A percentile compares a stretch with the other conserved stretches of the same genome.
phyloP scores from a whole-genome alignment of 2,797 vertebrate genomes.

The Alca torda region DNA sequence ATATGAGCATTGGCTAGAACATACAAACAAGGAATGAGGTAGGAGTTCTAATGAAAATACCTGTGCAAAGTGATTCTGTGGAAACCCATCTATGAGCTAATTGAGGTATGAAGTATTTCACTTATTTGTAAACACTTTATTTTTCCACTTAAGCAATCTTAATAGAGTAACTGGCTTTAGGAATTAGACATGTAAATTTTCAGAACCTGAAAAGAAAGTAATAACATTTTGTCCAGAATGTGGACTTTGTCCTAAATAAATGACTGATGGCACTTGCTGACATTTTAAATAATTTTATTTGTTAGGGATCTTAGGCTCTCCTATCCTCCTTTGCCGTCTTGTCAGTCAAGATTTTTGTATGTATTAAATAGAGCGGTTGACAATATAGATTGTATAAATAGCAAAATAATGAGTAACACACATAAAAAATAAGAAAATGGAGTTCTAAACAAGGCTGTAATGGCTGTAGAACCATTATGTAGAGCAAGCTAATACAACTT shows the following conservation, averaged over 20 bases:
- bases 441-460: neutral
- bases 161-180: neutral
- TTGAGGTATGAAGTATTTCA: neutral
- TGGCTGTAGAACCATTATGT: neutral
- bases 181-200: neutral
- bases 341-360: neutral
- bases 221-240: neutral
- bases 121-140: conserved; percentile 2
- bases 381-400: neutral
- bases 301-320: neutral
- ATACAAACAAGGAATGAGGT: neutral
- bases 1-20: neutral
- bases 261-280: neutral
- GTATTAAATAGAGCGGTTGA: neutral
- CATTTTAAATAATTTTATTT: neutral
- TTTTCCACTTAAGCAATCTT: conserved; percentile 38
- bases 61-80: neutral
- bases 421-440: neutral
- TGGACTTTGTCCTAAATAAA: neutral
- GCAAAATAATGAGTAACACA: neutral
- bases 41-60: neutral
- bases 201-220: neutral
- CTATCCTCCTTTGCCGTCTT: neutral
- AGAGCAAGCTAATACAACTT: neutral
- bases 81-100: neutral